These are phyloP conservation scores for Podarcis raffonei DNA, from an alignment of 2,113 vertebrate species.

Conservation along the genomic window DNA sequence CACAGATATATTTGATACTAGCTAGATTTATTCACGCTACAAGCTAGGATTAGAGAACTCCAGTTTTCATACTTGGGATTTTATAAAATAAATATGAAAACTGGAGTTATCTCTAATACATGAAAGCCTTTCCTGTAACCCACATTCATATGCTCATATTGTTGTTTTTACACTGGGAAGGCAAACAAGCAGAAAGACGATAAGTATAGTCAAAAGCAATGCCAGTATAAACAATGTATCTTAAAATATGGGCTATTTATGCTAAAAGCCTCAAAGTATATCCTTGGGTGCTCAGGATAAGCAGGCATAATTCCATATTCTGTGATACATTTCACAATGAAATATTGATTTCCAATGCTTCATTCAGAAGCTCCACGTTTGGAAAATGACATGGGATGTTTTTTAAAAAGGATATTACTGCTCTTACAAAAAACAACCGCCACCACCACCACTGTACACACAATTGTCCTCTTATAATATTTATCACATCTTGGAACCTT, in stretches of 20 bases:
- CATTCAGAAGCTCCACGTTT: not conserved
- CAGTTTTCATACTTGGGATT: not conserved
- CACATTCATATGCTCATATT: slow-evolving; percentile 40
- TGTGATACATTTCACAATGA: not conserved
- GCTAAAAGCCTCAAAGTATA: not conserved
- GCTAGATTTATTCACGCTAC: slow-evolving; percentile 60
- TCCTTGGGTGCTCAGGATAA: not conserved
- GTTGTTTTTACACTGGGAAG: slow-evolving; percentile 5
- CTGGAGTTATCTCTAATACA: not conserved
- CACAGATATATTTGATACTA: slow-evolving; percentile 56
- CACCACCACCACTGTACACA: not conserved
- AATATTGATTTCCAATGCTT: slow-evolving; percentile 7
- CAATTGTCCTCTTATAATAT: not conserved
- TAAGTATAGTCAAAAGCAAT: not conserved
- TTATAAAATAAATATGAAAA: not conserved
- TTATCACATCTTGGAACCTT: not conserved
- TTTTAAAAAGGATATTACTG: not conserved
- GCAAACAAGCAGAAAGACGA: not conserved
- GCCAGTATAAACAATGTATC: rapidly evolving
- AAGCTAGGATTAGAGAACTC: slow-evolving; percentile 45
- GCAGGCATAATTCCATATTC: not conserved
- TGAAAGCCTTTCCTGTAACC: slow-evolving; percentile 42
- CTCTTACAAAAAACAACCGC: not conserved
- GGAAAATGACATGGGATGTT: not conserved
- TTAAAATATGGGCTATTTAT: not conserved